Conservation (phyloP, 2,888 invertebrate species). For the Pachydiplax longipennis region DNA sequence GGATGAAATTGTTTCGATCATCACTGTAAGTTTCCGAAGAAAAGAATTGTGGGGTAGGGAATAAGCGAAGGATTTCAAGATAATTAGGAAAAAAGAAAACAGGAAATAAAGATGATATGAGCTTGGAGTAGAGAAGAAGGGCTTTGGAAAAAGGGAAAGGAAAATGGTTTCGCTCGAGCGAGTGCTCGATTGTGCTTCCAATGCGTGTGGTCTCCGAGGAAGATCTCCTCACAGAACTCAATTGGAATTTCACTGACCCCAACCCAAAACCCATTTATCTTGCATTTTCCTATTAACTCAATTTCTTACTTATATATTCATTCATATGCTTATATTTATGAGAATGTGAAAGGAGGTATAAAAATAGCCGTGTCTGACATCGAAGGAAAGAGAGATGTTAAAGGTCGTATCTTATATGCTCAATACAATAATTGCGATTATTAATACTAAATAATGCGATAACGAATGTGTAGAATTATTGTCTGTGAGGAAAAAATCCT, state of each 20-base stretch:
- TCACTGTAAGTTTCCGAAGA: neutral
- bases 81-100: neutral
- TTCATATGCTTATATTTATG: neutral
- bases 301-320: neutral
- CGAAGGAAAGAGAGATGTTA: too few relatives aligned
- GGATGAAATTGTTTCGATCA: neutral
- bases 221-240: neutral
- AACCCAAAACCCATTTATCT: neutral
- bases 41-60: neutral
- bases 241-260: neutral
- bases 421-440: too few relatives aligned
- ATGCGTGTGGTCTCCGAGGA: neutral
- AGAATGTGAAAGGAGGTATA: too few relatives aligned
- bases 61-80: neutral
- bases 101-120: neutral
- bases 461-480: too few relatives aligned
- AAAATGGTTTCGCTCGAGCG: neutral
- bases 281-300: neutral
- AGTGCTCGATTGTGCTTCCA: neutral
- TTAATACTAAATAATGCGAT: too few relatives aligned
- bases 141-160: neutral
- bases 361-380: too few relatives aligned
- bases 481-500: too few relatives aligned
- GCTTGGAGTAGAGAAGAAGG: neutral
- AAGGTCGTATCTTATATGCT: too few relatives aligned